Evolutionary conservation across 92 coral and sea anemone genomes (phyloP), one percentile per base, ranked within the genome.

Genomic region (Parazoanthus swiftii): DNA sequence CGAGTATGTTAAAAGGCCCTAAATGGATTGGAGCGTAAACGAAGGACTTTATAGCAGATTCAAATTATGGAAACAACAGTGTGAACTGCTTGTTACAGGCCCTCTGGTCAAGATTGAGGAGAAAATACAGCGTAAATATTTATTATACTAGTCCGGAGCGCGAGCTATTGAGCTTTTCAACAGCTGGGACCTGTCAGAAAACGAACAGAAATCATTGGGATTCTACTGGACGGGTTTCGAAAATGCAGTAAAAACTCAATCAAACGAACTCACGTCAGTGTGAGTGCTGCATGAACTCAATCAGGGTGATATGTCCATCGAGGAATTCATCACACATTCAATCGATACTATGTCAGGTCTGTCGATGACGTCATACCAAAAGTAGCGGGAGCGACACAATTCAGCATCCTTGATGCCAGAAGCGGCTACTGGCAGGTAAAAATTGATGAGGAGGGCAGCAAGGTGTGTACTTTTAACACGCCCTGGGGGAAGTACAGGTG

Each of bases 91-190:
- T 50, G 50, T 79, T 8, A 48, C 82, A 50, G 82, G 68, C 13
- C 82, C 82, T 79, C 82, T 79, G 68, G 82, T 79, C 68, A 79
- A n/a, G n/a, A n/a, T n/a, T n/a, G n/a, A n/a, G n/a, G n/a, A n/a
- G n/a, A n/a, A n/a, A n/a, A n/a, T n/a, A n/a, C n/a, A n/a, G n/a
- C n/a, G n/a, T n/a, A n/a, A n/a, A n/a, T n/a, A n/a, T n/a, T n/a
- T n/a, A n/a, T n/a, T n/a, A n/a, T n/a, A n/a, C n/a, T n/a, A n/a
- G n/a, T n/a, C n/a, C n/a, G n/a, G n/a, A n/a, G 42, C 39, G 50
- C 65, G 38, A 3, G 67, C 68, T 25, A 50, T 48, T 8, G 37
- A 79, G 39, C 21, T 48, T 51, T 48, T 20, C 65, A 79, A 48
- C 5, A 63, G 70, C 70, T 79, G 82, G 82, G 82, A 46, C 66